Evolutionary conservation across 2,888 invertebrate species (phyloP).

Genomic region (Tetragonisca angustula): DNA sequence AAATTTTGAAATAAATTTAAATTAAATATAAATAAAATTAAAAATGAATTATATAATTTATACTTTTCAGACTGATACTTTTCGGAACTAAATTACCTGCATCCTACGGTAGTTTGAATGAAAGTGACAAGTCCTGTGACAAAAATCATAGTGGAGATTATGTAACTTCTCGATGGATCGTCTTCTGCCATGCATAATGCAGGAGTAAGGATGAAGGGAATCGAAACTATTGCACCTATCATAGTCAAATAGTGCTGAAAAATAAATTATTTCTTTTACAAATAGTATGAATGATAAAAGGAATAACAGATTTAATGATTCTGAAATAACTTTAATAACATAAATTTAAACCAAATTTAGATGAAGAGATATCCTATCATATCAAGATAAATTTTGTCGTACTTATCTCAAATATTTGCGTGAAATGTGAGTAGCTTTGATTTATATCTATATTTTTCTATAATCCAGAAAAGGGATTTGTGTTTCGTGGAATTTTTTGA

Average conservation of each 20-base stretch:
- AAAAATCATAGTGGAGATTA: slow-evolving; percentile 93
- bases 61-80: no score
- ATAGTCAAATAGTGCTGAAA: slow-evolving; percentile 92
- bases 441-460: neutral
- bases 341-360: neutral
- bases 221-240: slow-evolving; percentile 93
- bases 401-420: neutral
- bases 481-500: neutral
- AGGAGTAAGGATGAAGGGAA: slow-evolving; percentile 92
- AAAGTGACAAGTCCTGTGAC: slow-evolving; percentile 92
- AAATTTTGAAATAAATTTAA: neutral
- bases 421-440: neutral
- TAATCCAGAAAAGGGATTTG: neutral
- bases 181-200: slow-evolving; percentile 91
- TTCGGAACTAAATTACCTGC: slow-evolving; percentile 83
- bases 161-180: slow-evolving; percentile 90
- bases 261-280: neutral
- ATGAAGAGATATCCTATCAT: slow-evolving; percentile 15
- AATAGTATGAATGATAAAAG: neutral
- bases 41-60: neutral
- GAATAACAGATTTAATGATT: neutral
- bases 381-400: neutral
- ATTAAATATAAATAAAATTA: neutral
- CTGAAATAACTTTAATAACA: neutral
- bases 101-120: slow-evolving; percentile 90